Conservation (phyloP, 2,888 invertebrate genomes). For the Baronia brevicornis region DNA sequence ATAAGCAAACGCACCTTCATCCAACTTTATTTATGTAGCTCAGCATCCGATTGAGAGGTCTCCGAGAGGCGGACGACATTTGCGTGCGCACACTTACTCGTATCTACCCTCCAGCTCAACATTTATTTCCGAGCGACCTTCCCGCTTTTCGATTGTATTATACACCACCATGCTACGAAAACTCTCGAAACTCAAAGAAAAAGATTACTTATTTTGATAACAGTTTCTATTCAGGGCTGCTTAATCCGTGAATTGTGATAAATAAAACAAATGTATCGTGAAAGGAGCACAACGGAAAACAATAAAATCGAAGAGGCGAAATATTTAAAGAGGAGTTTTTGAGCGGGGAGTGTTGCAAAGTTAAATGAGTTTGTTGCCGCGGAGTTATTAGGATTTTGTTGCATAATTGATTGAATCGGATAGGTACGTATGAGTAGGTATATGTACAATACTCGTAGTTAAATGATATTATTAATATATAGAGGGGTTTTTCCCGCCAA, state of each 20-base stretch:
- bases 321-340: constrained; percentile 57
- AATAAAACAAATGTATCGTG: constrained; percentile 63
- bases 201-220: constrained; percentile 19
- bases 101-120: constrained; percentile 67
- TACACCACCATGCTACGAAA: constrained; percentile 21
- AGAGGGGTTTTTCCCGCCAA: no score
- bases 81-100: constrained; percentile 39
- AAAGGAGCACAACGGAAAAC: constrained; percentile 49
- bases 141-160: constrained; percentile 45
- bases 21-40: constrained; percentile 70
- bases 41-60: constrained; percentile 67
- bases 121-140: constrained; percentile 66
- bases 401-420: constrained; percentile 30
- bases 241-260: constrained; percentile 53
- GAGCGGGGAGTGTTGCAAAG: constrained; percentile 61
- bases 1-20: constrained; percentile 56
- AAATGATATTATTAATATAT: no score
- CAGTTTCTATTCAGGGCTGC: constrained; percentile 29
- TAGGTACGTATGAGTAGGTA: background rate
- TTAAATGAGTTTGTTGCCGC: constrained; percentile 71
- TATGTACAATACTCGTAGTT: no score
- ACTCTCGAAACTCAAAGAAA: constrained; percentile 18
- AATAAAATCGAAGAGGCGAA: constrained; percentile 64
- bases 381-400: constrained; percentile 55
- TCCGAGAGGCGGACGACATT: constrained; percentile 50